Evolutionary conservation across 2,888 invertebrate species (phyloP).

Genomic region (Andrena marginata): DNA sequence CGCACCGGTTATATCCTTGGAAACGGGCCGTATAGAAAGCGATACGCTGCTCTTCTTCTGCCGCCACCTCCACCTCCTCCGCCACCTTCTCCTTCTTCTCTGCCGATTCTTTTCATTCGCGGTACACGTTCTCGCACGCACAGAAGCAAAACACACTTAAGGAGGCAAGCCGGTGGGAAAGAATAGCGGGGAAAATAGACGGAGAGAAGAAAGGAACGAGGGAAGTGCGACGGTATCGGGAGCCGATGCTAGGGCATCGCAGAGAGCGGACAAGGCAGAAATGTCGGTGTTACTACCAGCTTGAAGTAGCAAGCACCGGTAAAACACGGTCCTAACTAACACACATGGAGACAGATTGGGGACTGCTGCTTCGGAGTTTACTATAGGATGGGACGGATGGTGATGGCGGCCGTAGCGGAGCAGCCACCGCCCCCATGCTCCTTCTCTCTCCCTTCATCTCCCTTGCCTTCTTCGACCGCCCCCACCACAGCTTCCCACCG

Average conservation of each 20-base stretch:
- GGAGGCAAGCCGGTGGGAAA: conserved; percentile 38
- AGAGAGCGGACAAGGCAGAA: conserved; percentile 78
- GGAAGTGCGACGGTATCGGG: conserved; percentile 73
- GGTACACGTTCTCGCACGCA: conserved; percentile 49
- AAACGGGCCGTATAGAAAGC: conserved; percentile 54
- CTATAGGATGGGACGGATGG: conserved; percentile 82
- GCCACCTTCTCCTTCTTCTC: conserved; percentile 55
- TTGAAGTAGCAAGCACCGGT: conserved; percentile 80
- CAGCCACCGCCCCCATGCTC: conserved; percentile 85
- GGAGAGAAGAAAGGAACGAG: conserved; percentile 69
- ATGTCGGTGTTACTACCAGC: conserved; percentile 81
- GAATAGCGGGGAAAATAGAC: conserved; percentile 43
- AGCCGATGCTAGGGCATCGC: conserved; percentile 83
- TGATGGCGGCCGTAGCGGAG: conserved; percentile 88
- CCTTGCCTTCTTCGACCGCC: conserved; percentile 57
- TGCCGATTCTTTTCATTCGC: conserved; percentile 63
- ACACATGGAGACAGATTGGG: conserved; percentile 78
- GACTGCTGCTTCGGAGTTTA: conserved; percentile 78
- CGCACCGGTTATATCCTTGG: conserved; percentile 59
- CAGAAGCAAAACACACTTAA: conserved; percentile 41
- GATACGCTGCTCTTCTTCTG: conserved; percentile 50
- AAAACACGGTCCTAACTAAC: conserved; percentile 80
- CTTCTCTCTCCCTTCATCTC: conserved; percentile 67
- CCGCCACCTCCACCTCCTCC: conserved; percentile 47
- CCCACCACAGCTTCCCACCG: conserved; percentile 41